Percentiles rank a stretch among this genome's conserved stretches.
phyloP scores from a whole-genome alignment of 2,113 vertebrate genomes.

The Reinhardtius hippoglossoides region DNA sequence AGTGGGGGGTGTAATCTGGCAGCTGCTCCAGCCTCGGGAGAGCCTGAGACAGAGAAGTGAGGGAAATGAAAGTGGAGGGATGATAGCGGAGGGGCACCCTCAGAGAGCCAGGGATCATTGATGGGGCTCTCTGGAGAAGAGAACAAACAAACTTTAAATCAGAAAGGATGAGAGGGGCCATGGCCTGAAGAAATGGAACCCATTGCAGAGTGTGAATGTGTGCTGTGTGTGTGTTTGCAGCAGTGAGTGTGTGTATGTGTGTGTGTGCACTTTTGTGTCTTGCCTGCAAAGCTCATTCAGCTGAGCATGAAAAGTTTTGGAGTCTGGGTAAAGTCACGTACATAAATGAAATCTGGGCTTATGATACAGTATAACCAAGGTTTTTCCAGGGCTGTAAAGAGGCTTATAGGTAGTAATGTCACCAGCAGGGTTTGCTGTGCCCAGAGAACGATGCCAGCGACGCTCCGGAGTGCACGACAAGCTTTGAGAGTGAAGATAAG shows the following conservation, averaged over 20 bases:
- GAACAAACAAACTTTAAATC: slow-evolving; percentile 85
- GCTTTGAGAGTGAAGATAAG: slow-evolving; percentile 62
- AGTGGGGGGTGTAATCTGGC: slow-evolving; percentile 44
- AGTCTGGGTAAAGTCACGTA: slow-evolving; percentile 71
- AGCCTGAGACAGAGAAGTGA: slow-evolving; percentile 65
- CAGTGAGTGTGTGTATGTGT: slow-evolving; percentile 12
- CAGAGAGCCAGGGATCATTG: slow-evolving; percentile 77
- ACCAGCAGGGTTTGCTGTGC: slow-evolving; percentile 62
- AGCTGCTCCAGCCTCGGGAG: slow-evolving; percentile 64
- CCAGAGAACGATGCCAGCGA: slow-evolving; percentile 25
- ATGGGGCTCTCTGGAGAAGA: slow-evolving; percentile 78
- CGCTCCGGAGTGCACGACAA: slow-evolving; percentile 56
- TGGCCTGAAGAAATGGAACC: slow-evolving; percentile 78
- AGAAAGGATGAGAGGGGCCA: slow-evolving; percentile 80
- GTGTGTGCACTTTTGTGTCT: slow-evolving; percentile 11
- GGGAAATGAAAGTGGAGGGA: slow-evolving; percentile 80
- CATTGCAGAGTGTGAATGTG: slow-evolving; percentile 45
- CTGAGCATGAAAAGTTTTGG: slow-evolving; percentile 72
- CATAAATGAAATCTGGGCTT: slow-evolving; percentile 72
- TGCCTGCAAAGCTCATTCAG: slow-evolving; percentile 65
- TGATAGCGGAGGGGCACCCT: slow-evolving; percentile 74
- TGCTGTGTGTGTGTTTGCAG: slow-evolving; percentile 23
- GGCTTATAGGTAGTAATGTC: slow-evolving; percentile 74
- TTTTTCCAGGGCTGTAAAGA: slow-evolving; percentile 67
- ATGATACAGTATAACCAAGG: slow-evolving; percentile 63